Base-by-base conservation (phyloP, 1,140 invertebrate species). In the Neodiprion virginianus region DNA sequence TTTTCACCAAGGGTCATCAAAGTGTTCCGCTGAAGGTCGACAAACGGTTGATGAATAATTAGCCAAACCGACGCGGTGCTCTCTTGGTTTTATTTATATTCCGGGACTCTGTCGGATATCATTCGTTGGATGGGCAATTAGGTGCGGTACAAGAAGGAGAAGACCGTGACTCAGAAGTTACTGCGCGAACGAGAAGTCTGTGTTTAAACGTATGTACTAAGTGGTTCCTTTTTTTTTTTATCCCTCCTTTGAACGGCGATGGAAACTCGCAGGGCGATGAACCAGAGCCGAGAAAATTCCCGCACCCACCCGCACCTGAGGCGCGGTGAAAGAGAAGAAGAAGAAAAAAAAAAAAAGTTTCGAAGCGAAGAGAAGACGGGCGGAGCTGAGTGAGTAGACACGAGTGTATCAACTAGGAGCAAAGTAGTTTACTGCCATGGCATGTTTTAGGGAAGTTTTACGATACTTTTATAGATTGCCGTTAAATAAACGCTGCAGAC, bases 231-330 rank as follows among this genome's bases (percentile, higher is more conserved):
- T 50, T 73, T 69, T 72, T 67, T n/a, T 23, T 9, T 9, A 7
- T 28, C 40, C 10, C 17, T 40, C 69, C 66, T 53, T 74, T 70
- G 66, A 53, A 75, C 69, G 53, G 70, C 48, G 48, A 72, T 77
- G 49, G n/a, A 21, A 23, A n/a, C 8, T 40, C 3, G 67, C 71
- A 23, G 40, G 71, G 48, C 71, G 71, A 21, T 23, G 28, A 72
- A 28, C 17, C 49, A n/a, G 11, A 67, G 53, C 28, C 5, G 28
- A 40, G 28, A 40, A 40, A 40, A 40, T 5, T 40, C 28, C 28
- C 28, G 28, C 5, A 40, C 2, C 28, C 5, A 40, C 2, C 28
- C 28, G 28, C 28, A 40, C 28, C 28, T 40, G 28, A 40, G 53
- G n/a, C 4, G 53, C n/a, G n/a, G 53, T 14, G 8, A 61, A 61